Conservation (phyloP, 1,140 invertebrate genomes). For the Tribolium castaneum region DNA sequence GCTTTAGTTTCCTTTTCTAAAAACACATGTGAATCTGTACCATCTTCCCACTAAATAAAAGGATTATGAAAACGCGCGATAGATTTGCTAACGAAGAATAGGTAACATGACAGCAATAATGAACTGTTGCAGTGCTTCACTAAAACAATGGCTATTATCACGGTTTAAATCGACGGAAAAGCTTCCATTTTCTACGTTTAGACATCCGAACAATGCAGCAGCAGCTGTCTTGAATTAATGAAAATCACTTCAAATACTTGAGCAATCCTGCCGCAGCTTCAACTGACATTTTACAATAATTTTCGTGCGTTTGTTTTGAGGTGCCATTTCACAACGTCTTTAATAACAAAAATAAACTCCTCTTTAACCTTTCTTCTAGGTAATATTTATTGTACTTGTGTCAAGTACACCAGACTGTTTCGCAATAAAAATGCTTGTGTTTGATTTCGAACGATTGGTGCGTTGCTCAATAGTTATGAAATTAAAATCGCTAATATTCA, state of each 20-base stretch:
- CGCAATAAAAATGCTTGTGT: slow-evolving; percentile 11
- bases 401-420: slow-evolving; percentile 24
- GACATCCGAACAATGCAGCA: slow-evolving; percentile 20
- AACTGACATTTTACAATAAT: not conserved
- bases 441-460: not conserved
- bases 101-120: slow-evolving; percentile 9
- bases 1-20: not conserved
- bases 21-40: not conserved
- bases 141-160: slow-evolving; percentile 18
- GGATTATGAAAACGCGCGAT: not conserved
- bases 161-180: slow-evolving; percentile 25
- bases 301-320: not conserved
- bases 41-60: not conserved
- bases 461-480: slow-evolving; percentile 4
- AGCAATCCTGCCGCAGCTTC: not conserved
- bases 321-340: not conserved
- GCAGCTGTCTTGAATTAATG: slow-evolving; percentile 20
- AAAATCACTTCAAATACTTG: slow-evolving; percentile 2
- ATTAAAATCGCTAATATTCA: not conserved
- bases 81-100: slow-evolving; percentile 1
- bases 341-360: slow-evolving; percentile 5
- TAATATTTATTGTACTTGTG: slow-evolving; percentile 20
- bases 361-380: not conserved
- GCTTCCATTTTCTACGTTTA: slow-evolving; percentile 25
- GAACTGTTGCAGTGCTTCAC: slow-evolving; percentile 14